Evolutionary conservation across 2,797 vertebrate genomes (phyloP).

Genomic region (Aulostomus chinensis): DNA sequence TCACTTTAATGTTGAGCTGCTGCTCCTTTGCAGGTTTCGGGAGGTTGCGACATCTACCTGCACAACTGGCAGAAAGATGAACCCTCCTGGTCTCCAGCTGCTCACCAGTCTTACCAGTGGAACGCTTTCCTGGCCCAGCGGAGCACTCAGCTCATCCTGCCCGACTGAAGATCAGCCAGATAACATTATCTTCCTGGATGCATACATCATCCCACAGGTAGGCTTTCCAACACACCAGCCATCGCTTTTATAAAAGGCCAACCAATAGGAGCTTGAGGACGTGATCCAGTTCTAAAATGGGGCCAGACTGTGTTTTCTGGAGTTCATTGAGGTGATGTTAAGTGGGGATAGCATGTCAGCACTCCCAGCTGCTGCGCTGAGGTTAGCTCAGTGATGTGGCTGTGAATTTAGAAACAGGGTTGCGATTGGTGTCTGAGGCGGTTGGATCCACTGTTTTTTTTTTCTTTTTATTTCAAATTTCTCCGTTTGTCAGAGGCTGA

Average conservation of each 20-base stretch:
- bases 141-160: constrained; percentile 56
- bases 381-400: neutral
- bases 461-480: too few relatives aligned
- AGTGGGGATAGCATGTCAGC: constrained; percentile 15
- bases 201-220: constrained; percentile 82
- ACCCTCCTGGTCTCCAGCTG: constrained; percentile 76
- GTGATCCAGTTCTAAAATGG: constrained; percentile 34
- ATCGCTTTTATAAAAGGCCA: constrained; percentile 82
- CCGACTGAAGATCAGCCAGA: constrained; percentile 85
- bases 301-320: constrained; percentile 44
- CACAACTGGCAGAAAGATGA: constrained; percentile 25
- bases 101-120: constrained; percentile 74
- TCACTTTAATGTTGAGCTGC: neutral
- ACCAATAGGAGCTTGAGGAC: constrained; percentile 59
- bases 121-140: constrained; percentile 55
- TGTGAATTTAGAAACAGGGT: neutral
- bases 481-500: too few relatives aligned
- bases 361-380: constrained; percentile 13
- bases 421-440: too few relatives aligned
- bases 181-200: constrained; percentile 75
- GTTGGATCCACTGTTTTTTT: neutral
- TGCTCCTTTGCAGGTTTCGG: neutral
- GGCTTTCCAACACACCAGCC: constrained; percentile 67
- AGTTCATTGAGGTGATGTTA: constrained; percentile 49
- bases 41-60: constrained; percentile 38